A percentile compares a stretch with the other conserved stretches of the same genome.
Evolutionary conservation across 2,888 invertebrate species (phyloP).

Genomic region (Heliconius erato): DNA sequence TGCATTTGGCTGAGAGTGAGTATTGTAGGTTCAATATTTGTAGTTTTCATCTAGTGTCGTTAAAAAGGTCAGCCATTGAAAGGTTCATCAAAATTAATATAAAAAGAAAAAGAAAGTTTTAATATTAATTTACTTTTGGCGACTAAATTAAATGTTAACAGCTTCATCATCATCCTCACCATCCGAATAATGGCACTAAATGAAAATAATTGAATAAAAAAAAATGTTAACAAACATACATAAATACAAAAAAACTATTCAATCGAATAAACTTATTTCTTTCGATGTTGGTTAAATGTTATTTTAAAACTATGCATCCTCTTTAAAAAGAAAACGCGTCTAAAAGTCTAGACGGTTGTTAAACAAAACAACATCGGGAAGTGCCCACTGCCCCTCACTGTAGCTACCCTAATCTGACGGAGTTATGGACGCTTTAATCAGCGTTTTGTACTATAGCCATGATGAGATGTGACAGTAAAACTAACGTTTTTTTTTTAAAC

Average conservation of each 20-base stretch:
- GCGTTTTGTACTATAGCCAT: constrained; percentile 47
- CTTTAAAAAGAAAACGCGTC: constrained; percentile 28
- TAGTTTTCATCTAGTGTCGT: too few relatives aligned
- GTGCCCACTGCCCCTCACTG: constrained; percentile 49
- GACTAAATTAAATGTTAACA: too few relatives aligned
- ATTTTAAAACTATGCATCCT: background rate
- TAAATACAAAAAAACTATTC: too few relatives aligned
- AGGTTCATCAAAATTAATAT: too few relatives aligned
- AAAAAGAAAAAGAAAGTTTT: too few relatives aligned
- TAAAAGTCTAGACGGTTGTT: constrained; percentile 45
- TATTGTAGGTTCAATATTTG: background rate
- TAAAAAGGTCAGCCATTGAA: too few relatives aligned
- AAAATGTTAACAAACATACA: too few relatives aligned
- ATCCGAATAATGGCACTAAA: too few relatives aligned
- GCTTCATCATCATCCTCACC: too few relatives aligned
- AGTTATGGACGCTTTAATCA: constrained; percentile 57
- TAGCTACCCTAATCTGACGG: constrained; percentile 57
- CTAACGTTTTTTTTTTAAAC: background rate
- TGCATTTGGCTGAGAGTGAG: background rate
- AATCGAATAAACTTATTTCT: background rate
- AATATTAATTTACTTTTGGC: too few relatives aligned
- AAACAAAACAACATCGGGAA: constrained; percentile 48
- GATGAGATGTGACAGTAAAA: background rate
- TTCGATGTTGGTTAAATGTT: background rate
- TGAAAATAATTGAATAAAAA: too few relatives aligned